Base-by-base conservation (phyloP, 2,797 vertebrate genomes). In the Hylomyscus alleni region DNA sequence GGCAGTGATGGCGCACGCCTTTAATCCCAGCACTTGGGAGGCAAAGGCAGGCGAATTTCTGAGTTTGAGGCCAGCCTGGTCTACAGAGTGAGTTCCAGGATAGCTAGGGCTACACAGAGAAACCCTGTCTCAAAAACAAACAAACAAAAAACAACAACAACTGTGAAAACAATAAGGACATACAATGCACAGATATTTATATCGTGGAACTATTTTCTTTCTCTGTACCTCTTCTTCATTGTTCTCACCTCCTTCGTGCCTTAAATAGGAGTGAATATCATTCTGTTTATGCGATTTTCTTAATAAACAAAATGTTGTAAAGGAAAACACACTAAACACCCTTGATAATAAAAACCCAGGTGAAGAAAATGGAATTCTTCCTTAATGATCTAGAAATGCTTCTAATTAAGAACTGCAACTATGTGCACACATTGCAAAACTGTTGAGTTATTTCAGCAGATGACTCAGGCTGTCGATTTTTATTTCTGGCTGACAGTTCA, bases 291-390 rank as follows among this genome's bases (percentile, higher is more conserved):
- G 37, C 22, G 8, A 12, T n/a, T 84, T 96, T 81, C 47, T 54
- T 89, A 47, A 91, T 86, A 73, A 95, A 73, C 76, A n/a, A 37
- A 3, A 77, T 1, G 13, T 1, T 34, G 20, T 50, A 90, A 92
- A 84, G 37, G 31, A 81, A 95, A 90, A 22, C 69, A 40, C 31
- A 82, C 72, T 89, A 94, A 95, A 72, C 24, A 47, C 2, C 31
- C 7, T 62, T 95, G 20, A 52, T 75, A 77, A 73, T 73, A 77
- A 96, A 89, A 93, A 73, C 47, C 76, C 78, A 82, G 52, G 29
- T 91, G 75, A 89, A 93, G 58, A 73, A 92, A 93, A 89, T 81
- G 14, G 37, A 54, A 81, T 92, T 96, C 14, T 93, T 96, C 67
- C 77, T 88, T 69, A 13, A 94, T 77, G 56, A 90, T 81, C 26